Evolutionary conservation across 2,888 invertebrate genomes (phyloP).

Genomic region (Sphaerophoria rueppellii): DNA sequence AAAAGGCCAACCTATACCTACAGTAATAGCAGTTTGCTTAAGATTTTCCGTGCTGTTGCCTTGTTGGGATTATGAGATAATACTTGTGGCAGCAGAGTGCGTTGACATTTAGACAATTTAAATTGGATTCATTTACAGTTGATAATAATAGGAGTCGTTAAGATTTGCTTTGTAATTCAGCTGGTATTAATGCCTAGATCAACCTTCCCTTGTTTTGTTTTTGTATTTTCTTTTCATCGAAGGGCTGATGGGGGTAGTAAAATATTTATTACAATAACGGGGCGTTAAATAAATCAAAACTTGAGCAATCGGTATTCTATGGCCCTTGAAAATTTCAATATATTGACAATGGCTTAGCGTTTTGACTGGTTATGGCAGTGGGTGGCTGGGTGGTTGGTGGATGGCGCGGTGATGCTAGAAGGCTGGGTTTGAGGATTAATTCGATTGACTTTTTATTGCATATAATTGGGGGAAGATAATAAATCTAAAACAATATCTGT

Average conservation of each 20-base stretch:
- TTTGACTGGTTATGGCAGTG: neutral
- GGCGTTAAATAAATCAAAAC: conserved; percentile 54
- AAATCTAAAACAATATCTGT: conserved; percentile 58
- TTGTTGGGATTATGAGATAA: conserved; percentile 42
- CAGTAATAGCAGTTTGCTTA: neutral
- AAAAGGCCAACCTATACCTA: neutral
- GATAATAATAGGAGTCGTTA: conserved; percentile 56
- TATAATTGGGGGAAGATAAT: conserved; percentile 32
- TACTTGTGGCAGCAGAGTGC: conserved; percentile 45
- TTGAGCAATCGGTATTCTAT: conserved; percentile 47
- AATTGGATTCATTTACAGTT: conserved; percentile 59
- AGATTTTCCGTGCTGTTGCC: conserved; percentile 30
- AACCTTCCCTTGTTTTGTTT: conserved; percentile 14
- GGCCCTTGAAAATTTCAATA: conserved; percentile 47
- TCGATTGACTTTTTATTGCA: conserved; percentile 38
- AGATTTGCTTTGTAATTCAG: conserved; percentile 52
- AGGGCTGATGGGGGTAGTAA: conserved; percentile 17
- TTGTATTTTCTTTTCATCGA: conserved; percentile 8
- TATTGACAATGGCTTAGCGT: conserved; percentile 31
- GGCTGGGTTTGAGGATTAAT: conserved; percentile 4
- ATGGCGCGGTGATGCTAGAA: neutral
- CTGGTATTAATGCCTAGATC: conserved; percentile 15
- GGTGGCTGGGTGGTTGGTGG: conserved; percentile 1
- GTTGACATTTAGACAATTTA: conserved; percentile 54
- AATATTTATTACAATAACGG: conserved; percentile 23